A percentile compares a stretch with the other conserved stretches of the same genome.
phyloP scores from a whole-genome alignment of 2,888 invertebrate genomes.

The Pseudococcus longispinus region DNA sequence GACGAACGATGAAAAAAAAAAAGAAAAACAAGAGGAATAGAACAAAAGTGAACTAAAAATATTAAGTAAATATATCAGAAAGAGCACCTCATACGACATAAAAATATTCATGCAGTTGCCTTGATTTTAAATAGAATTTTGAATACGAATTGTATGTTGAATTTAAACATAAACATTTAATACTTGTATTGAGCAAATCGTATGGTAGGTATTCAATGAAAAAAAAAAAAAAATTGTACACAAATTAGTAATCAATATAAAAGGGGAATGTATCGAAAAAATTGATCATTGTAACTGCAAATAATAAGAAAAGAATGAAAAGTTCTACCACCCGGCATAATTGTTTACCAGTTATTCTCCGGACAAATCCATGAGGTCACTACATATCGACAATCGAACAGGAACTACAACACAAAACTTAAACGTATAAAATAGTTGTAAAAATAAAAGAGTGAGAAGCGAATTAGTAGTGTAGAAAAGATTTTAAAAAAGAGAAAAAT shows the following conservation, averaged over 20 bases:
- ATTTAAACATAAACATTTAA: constrained; percentile 2
- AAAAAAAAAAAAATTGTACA: background rate
- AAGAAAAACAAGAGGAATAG: background rate
- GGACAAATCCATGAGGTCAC: background rate
- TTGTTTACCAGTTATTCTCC: background rate
- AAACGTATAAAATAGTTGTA: background rate
- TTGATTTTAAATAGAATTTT: background rate
- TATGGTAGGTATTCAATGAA: background rate
- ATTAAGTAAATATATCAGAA: constrained; percentile 17
- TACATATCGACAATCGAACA: background rate
- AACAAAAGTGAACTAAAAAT: background rate
- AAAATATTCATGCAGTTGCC: background rate
- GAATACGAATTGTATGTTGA: background rate
- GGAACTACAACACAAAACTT: constrained; percentile 36
- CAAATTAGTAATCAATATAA: background rate
- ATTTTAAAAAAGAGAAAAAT: background rate
- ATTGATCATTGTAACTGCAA: background rate
- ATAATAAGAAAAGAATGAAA: background rate
- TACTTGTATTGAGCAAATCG: constrained; percentile 14
- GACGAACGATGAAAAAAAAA: background rate
- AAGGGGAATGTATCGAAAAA: constrained; percentile 6
- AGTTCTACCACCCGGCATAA: constrained; percentile 6
- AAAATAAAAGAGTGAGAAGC: constrained; percentile 14
- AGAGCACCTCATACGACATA: background rate
- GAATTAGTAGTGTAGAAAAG: constrained; percentile 29